Base-by-base conservation (phyloP, 2,113 vertebrate species). In the Thymallus thymallus region DNA sequence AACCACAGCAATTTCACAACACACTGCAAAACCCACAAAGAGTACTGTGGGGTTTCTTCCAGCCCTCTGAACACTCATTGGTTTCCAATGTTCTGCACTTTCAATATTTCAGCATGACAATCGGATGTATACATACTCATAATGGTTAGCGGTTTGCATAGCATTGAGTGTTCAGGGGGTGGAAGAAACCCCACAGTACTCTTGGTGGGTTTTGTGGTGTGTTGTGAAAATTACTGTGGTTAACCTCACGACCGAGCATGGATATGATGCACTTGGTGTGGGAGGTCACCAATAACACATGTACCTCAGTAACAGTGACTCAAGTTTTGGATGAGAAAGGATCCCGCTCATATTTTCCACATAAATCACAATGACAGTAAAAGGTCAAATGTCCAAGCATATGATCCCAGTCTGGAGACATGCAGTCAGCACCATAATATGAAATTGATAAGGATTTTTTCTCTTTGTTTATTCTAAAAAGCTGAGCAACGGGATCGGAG, bases 1-100 rank as follows among this genome's bases (percentile, higher is more conserved):
- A 76, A 86, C 90, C 88, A 75, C 86, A 86, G 72, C 81, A 78
- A 86, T 90, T 87, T 87, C 83, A 90, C 91, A 62, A 62, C 16
- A 75, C 74, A 83, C 78, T 24, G 45, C 5, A 51, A 55, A 46
- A 13, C 16, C 22, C 48, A 5, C 10, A 41, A 69, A 26, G 61
- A 4, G 4, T 12, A 20, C 35, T 29, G 35, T 14, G 16, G 22
- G 41, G 5, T 24, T 51, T 48, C 84, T 78, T 78, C 73, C 81
- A 69, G n/a, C 75, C 45, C 12, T 67, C 4, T 5, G 60, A 65
- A 10, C 35, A 41, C 35, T 26, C n/a, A n/a, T n/a, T n/a, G n/a
- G n/a, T n/a, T n/a, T n/a, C n/a, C n/a, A n/a, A n/a, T n/a, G n/a
- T n/a, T 13, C 51, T 55, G n/a, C n/a, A 18, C 48, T 51, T n/a